These are phyloP conservation scores for Volucella inflata DNA, from an alignment of 2,888 invertebrate genomes.

Conservation along the genomic window DNA sequence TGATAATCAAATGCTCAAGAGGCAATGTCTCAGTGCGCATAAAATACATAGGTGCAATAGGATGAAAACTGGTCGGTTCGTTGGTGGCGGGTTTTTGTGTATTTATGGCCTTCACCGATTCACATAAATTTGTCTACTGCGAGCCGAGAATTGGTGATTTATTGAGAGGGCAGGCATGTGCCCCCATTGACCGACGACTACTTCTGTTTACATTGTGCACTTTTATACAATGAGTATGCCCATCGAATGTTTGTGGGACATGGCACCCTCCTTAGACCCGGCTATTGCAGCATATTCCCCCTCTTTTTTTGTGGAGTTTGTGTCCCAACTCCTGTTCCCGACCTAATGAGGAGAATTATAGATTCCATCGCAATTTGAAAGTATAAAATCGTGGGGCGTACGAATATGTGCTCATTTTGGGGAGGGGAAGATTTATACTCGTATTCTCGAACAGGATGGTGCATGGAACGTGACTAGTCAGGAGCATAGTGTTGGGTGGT, in stretches of 20 bases:
- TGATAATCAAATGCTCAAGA: conserved; percentile 1
- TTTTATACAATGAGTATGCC: conserved; percentile 13
- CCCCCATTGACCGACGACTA: background rate
- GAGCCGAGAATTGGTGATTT: conserved; percentile 66
- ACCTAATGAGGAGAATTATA: conserved; percentile 70
- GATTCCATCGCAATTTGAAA: conserved; percentile 61
- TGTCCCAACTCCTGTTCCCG: background rate
- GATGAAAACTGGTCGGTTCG: conserved; percentile 60
- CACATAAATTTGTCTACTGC: conserved; percentile 72
- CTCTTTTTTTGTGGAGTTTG: conserved; percentile 28
- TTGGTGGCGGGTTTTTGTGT: conserved; percentile 57
- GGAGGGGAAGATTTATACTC: conserved; percentile 43
- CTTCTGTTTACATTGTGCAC: conserved; percentile 35
- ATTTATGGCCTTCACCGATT: conserved; percentile 72
- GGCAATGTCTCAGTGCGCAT: conserved; percentile 3
- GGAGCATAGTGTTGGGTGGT: conserved; percentile 9
- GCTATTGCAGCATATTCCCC: conserved; percentile 22
- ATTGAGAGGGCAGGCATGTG: conserved; percentile 41
- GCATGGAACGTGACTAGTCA: background rate
- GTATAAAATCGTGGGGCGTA: conserved; percentile 43
- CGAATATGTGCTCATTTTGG: conserved; percentile 12
- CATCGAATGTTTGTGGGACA: conserved; percentile 13
- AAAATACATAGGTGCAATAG: conserved; percentile 54
- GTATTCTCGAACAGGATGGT: background rate
- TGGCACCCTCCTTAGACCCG: conserved; percentile 23